Evolutionary conservation across 2,797 vertebrate species (phyloP).

Genomic region (Chloroceryle amazona): DNA sequence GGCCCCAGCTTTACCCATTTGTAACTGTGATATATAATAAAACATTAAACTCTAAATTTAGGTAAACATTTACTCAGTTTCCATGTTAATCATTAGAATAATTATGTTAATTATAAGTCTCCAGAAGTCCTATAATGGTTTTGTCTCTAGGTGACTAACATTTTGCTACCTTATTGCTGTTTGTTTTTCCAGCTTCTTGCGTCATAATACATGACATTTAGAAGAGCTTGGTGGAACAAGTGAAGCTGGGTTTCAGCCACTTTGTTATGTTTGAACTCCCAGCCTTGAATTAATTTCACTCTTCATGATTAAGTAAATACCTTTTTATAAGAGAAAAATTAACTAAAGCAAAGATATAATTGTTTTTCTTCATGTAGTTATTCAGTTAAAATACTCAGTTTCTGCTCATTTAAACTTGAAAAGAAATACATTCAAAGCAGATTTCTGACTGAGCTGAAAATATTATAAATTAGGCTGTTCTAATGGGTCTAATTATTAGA

Average conservation of each 20-base stretch:
- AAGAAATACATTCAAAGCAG: slow-evolving; percentile 58
- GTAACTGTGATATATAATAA: background rate
- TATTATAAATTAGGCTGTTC: slow-evolving; percentile 27
- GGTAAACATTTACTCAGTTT: background rate
- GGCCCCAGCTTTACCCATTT: background rate
- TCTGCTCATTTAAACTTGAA: slow-evolving; percentile 68
- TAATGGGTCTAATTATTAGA: slow-evolving; percentile 49
- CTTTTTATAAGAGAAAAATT: slow-evolving; percentile 54
- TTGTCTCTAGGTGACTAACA: background rate
- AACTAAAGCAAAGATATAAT: slow-evolving; percentile 55
- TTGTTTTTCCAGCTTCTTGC: background rate
- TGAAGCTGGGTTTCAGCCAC: background rate
- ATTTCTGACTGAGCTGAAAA: slow-evolving; percentile 56
- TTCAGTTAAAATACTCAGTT: slow-evolving; percentile 59
- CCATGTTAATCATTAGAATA: background rate
- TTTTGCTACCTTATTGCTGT: background rate
- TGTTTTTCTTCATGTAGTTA: slow-evolving; percentile 27
- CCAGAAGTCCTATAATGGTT: background rate
- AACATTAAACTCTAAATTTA: background rate
- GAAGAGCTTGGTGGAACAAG: background rate
- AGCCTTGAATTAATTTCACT: slow-evolving; percentile 52
- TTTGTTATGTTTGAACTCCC: background rate
- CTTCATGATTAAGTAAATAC: slow-evolving; percentile 47
- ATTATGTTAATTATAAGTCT: slow-evolving; percentile 24
- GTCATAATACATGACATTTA: background rate